phyloP scores from a whole-genome alignment of 2,888 invertebrate genomes.

The Gandaritis pyraliata region DNA sequence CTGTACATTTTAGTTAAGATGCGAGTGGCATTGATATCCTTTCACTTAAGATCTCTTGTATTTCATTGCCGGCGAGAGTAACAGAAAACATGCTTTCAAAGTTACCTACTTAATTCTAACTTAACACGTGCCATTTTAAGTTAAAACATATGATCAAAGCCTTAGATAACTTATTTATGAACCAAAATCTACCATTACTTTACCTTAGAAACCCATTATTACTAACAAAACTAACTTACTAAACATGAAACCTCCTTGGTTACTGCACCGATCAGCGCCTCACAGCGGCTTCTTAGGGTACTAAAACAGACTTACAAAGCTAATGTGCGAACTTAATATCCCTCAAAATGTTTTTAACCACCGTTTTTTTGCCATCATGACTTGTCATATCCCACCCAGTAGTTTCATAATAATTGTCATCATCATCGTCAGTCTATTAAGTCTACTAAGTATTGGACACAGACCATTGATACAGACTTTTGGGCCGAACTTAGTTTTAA shows the following conservation, averaged over 20 bases:
- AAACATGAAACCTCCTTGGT: not conserved
- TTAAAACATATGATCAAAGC: constrained; percentile 6
- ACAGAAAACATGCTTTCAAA: constrained; percentile 67
- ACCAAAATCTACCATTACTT: constrained; percentile 3
- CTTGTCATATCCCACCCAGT: constrained; percentile 3
- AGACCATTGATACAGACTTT: no score
- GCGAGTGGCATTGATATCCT: constrained; percentile 82
- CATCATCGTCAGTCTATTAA: not conserved
- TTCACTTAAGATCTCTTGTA: constrained; percentile 84
- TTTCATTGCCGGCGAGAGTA: constrained; percentile 76
- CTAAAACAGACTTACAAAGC: not conserved
- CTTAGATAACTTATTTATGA: not conserved
- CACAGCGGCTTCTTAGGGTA: not conserved
- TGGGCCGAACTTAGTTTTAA: no score
- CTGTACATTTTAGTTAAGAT: constrained; percentile 53
- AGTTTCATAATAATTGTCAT: not conserved
- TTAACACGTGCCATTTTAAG: constrained; percentile 41
- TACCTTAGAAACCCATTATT: not conserved
- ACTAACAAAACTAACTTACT: constrained; percentile 2
- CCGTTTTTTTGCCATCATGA: not conserved
- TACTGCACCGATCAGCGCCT: not conserved
- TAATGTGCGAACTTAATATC: not conserved
- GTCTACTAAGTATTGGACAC: no score
- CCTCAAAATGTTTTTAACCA: not conserved
- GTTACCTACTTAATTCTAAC: constrained; percentile 41